These are phyloP conservation scores for Melanotaenia maccullochi DNA, from an alignment of 2,797 vertebrate species.

Conservation along the genomic window DNA sequence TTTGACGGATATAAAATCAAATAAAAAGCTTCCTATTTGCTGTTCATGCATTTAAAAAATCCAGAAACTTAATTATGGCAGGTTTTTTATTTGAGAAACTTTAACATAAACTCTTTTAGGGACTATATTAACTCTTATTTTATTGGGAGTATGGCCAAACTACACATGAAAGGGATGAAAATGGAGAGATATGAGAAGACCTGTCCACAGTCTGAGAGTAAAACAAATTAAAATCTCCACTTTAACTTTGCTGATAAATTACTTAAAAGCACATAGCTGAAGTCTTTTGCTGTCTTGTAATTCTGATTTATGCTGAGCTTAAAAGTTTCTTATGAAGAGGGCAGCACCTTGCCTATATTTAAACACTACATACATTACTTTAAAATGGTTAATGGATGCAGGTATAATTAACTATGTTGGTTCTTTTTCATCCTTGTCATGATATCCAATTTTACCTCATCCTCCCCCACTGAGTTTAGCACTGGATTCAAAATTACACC, in stretches of 20 bases:
- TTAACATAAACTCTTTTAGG: constrained; percentile 2
- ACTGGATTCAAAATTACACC: constrained; percentile 19
- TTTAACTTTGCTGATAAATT: constrained; percentile 35
- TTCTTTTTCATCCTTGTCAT: constrained; percentile 38
- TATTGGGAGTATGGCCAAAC: not conserved
- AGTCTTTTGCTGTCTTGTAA: constrained; percentile 26
- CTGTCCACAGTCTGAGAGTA: not conserved
- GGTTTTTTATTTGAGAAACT: not conserved
- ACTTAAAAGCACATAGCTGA: constrained; percentile 2
- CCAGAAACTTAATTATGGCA: constrained; percentile 16
- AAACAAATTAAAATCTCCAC: constrained; percentile 13
- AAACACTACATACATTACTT: constrained; percentile 10
- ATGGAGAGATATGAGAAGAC: not conserved
- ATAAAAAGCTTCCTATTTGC: constrained; percentile 34
- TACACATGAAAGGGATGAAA: constrained; percentile 13
- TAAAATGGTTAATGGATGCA: constrained; percentile 42
- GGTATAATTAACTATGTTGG: constrained; percentile 26
- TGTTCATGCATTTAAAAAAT: constrained; percentile 21
- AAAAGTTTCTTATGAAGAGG: constrained; percentile 24
- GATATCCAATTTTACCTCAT: constrained; percentile 30
- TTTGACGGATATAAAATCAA: constrained; percentile 10
- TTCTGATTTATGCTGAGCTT: constrained; percentile 49
- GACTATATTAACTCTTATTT: constrained; percentile 14
- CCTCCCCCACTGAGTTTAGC: constrained; percentile 28
- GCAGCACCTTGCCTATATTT: constrained; percentile 33